A percentile compares a stretch with the other conserved stretches of the same genome.
These are phyloP conservation scores for Diarsia rubi DNA, from an alignment of 2,888 invertebrate species.

Conservation along the genomic window DNA sequence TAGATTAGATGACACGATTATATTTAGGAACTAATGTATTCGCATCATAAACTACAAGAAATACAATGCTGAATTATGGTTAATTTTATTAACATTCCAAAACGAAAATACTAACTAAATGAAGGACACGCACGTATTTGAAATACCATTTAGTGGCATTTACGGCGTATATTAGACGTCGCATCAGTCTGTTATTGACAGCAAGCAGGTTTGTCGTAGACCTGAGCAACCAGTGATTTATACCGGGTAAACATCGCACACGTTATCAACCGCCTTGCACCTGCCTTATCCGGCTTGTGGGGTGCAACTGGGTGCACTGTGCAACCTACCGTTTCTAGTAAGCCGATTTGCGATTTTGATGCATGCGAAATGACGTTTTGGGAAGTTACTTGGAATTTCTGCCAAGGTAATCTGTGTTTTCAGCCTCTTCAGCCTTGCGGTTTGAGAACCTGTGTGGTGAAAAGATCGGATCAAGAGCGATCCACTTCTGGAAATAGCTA, in stretches of 20 bases:
- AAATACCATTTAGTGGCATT: conserved; percentile 31
- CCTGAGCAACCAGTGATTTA: conserved; percentile 69
- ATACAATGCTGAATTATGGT: neutral
- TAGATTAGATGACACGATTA: neutral
- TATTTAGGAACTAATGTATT: neutral
- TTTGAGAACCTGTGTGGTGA: conserved; percentile 1
- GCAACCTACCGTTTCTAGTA: conserved; percentile 68
- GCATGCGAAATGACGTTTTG: conserved; percentile 73
- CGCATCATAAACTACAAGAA: neutral
- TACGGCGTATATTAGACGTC: conserved; percentile 63
- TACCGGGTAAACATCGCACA: conserved; percentile 81
- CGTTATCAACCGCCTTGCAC: conserved; percentile 84
- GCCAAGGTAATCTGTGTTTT: conserved; percentile 36
- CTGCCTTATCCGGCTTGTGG: conserved; percentile 79
- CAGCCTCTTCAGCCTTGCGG: conserved; percentile 23
- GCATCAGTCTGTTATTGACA: conserved; percentile 75
- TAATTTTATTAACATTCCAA: neutral
- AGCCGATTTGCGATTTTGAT: conserved; percentile 85
- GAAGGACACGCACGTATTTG: neutral
- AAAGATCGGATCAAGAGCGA: neutral
- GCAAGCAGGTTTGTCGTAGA: conserved; percentile 74
- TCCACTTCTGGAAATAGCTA: neutral
- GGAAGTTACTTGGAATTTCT: conserved; percentile 39
- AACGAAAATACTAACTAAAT: neutral
- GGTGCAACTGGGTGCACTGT: conserved; percentile 53